phyloP scores from a whole-genome alignment of 1,140 invertebrate genomes.

The Pectinophora gossypiella region DNA sequence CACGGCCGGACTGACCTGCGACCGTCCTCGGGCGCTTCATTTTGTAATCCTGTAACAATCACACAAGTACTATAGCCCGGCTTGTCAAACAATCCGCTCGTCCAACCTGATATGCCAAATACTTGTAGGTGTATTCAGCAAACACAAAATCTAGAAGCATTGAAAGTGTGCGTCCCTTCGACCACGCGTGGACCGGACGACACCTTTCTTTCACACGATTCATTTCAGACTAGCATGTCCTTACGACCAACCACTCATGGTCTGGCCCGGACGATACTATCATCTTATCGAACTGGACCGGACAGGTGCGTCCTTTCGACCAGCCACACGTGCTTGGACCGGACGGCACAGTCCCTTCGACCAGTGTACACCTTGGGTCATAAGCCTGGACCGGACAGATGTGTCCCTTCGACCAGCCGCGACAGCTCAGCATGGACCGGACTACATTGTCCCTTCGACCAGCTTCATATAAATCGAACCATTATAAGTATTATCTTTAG shows the following conservation, averaged over 20 bases:
- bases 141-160: too few relatives aligned
- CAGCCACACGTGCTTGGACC: slow-evolving; percentile 1
- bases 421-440: background rate
- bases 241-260: background rate
- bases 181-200: too few relatives aligned
- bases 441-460: background rate
- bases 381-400: too few relatives aligned
- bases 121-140: too few relatives aligned
- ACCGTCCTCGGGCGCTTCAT: slow-evolving; percentile 9
- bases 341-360: background rate
- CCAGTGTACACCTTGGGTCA: background rate
- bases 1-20: slow-evolving; percentile 10
- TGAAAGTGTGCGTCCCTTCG: too few relatives aligned
- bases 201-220: too few relatives aligned
- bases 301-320: slow-evolving; percentile 3
- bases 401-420: too few relatives aligned
- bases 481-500: background rate
- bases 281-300: background rate
- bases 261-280: slow-evolving; percentile 5
- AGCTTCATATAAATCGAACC: background rate
- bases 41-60: slow-evolving; percentile 2
- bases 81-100: slow-evolving; percentile 1
- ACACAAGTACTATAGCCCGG: background rate
- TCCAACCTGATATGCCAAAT: slow-evolving; percentile 3
- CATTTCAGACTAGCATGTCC: background rate